These are phyloP conservation scores for Epinephelus lanceolatus DNA, from an alignment of 2,113 vertebrate species.

Conservation along the genomic window DNA sequence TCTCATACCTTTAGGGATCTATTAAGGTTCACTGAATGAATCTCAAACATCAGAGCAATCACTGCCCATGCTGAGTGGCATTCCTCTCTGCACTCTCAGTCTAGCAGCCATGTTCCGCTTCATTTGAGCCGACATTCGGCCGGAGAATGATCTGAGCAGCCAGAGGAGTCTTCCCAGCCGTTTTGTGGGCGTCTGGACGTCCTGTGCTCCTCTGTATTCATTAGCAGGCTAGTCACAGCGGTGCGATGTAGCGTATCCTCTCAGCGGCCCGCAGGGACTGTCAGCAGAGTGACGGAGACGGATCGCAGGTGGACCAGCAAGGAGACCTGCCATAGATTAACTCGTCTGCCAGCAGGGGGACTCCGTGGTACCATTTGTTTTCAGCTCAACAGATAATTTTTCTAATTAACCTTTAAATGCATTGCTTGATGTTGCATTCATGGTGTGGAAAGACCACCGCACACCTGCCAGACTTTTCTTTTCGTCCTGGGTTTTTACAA, in stretches of 20 bases:
- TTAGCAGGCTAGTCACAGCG: slow-evolving; percentile 78
- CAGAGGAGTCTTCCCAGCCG: slow-evolving; percentile 67
- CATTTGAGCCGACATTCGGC: slow-evolving; percentile 80
- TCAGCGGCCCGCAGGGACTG: slow-evolving; percentile 81
- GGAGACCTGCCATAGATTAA: slow-evolving; percentile 87
- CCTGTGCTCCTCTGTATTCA: slow-evolving; percentile 76
- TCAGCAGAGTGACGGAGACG: slow-evolving; percentile 90
- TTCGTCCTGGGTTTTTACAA: slow-evolving; percentile 43
- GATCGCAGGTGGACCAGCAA: slow-evolving; percentile 87
- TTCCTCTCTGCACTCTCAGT: slow-evolving; percentile 60
- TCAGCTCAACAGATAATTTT: slow-evolving; percentile 94
- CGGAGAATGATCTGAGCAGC: slow-evolving; percentile 66
- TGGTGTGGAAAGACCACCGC: slow-evolving; percentile 42
- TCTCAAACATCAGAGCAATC: slow-evolving; percentile 81
- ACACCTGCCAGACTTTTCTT: slow-evolving; percentile 33
- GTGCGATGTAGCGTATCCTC: slow-evolving; percentile 82
- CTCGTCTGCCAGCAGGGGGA: slow-evolving; percentile 83
- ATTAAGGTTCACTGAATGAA: slow-evolving; percentile 69
- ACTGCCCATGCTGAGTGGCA: slow-evolving; percentile 66
- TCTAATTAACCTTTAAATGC: slow-evolving; percentile 95
- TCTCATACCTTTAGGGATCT: slow-evolving; percentile 55
- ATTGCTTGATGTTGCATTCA: slow-evolving; percentile 75
- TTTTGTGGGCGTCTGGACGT: slow-evolving; percentile 71
- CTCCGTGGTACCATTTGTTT: slow-evolving; percentile 75
- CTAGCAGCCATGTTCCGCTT: slow-evolving; percentile 74